Evolutionary conservation across 2,113 vertebrate genomes (phyloP).

Genomic region (Mastomys natalensis): DNA sequence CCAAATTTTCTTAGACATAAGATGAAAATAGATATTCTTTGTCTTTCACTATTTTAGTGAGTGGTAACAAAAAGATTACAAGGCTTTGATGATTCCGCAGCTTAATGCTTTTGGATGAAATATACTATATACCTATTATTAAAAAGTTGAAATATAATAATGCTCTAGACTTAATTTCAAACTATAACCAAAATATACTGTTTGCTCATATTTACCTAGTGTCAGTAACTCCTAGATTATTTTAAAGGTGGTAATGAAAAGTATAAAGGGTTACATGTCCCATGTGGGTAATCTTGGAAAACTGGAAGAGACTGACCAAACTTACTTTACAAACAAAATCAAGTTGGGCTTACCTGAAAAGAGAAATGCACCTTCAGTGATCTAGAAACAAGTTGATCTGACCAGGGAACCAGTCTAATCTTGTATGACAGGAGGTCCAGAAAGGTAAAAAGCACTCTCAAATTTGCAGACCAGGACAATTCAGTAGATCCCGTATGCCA

Average conservation of each 20-base stretch:
- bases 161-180: background rate
- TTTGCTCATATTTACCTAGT: constrained; percentile 53
- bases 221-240: constrained; percentile 36
- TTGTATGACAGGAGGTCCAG: background rate
- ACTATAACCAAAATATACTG: background rate
- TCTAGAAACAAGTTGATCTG: background rate
- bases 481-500: background rate
- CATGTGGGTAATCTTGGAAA: background rate
- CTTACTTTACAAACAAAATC: background rate
- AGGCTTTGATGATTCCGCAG: constrained; percentile 77
- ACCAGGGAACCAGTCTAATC: background rate
- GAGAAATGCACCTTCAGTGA: background rate
- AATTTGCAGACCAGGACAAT: background rate
- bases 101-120: constrained; percentile 70
- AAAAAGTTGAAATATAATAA: background rate
- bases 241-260: background rate
- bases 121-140: constrained; percentile 49
- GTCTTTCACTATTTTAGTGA: constrained; percentile 82
- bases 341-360: background rate
- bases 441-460: background rate
- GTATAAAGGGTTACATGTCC: background rate
- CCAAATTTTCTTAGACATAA: constrained; percentile 88
- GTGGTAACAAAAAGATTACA: constrained; percentile 77
- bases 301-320: background rate
- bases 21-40: constrained; percentile 81